A percentile compares a stretch with the other conserved stretches of the same genome.
Conservation (phyloP, 92 coral and sea anemone genomes). For the Epizoanthus illoricatus region DNA sequence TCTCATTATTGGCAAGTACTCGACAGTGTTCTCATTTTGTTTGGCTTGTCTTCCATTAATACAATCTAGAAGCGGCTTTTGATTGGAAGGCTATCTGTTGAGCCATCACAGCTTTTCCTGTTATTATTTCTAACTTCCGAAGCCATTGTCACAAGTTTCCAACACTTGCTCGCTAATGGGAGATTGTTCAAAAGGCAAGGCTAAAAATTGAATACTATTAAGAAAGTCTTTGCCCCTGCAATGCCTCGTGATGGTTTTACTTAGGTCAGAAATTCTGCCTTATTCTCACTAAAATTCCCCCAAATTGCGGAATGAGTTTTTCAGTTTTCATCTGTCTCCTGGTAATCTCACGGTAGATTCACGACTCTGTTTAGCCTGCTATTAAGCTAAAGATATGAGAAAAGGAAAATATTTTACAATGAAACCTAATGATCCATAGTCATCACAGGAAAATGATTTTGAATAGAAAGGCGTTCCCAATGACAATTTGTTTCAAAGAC, state of each 20-base stretch:
- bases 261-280: background rate
- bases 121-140: constrained; percentile 25
- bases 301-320: too few relatives aligned
- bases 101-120: constrained; percentile 23
- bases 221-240: background rate
- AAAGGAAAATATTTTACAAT: too few relatives aligned
- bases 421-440: too few relatives aligned
- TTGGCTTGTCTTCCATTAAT: constrained; percentile 26
- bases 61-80: constrained; percentile 18
- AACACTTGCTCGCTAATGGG: constrained; percentile 29
- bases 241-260: background rate
- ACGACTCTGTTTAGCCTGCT: too few relatives aligned
- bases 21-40: constrained; percentile 14
- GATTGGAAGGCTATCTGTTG: constrained; percentile 16
- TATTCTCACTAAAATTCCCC: background rate
- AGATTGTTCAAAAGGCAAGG: background rate
- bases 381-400: too few relatives aligned
- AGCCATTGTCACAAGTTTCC: constrained; percentile 5
- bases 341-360: too few relatives aligned
- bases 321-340: too few relatives aligned
- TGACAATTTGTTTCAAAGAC: background rate
- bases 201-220: background rate
- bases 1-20: constrained; percentile 19
- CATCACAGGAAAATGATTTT: too few relatives aligned
- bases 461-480: too few relatives aligned